These are phyloP conservation scores for Mylabris phalerata DNA, from an alignment of 1,140 invertebrate genomes.

Conservation along the genomic window DNA sequence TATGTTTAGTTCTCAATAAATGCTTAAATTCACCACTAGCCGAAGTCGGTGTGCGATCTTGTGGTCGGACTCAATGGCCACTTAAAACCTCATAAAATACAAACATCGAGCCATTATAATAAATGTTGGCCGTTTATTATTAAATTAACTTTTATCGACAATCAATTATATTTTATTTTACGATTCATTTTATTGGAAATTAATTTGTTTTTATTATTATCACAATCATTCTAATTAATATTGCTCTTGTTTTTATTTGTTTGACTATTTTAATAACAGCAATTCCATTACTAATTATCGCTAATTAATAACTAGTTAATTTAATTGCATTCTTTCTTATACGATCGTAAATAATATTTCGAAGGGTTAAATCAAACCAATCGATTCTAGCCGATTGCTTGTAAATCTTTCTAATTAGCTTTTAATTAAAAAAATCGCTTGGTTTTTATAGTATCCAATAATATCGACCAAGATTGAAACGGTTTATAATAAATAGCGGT, in stretches of 20 bases:
- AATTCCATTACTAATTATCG: slow-evolving; percentile 4
- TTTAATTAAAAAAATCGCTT: slow-evolving; percentile 12
- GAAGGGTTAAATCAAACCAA: too few species aligned
- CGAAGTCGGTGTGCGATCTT: slow-evolving; percentile 10
- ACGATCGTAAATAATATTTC: too few species aligned
- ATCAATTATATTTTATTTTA: slow-evolving; percentile 4
- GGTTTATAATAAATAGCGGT: slow-evolving; percentile 8
- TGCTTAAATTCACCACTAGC: background rate
- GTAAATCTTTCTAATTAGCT: slow-evolving; percentile 7
- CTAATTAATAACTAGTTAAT: too few species aligned
- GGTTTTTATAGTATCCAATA: background rate
- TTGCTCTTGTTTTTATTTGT: slow-evolving; percentile 3
- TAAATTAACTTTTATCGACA: slow-evolving; percentile 22
- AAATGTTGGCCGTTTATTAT: slow-evolving; percentile 5
- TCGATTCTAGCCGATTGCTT: too few species aligned
- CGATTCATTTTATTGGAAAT: too few species aligned
- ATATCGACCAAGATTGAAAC: background rate
- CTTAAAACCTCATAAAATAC: slow-evolving; percentile 23
- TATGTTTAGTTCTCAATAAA: too few species aligned
- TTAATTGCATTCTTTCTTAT: too few species aligned
- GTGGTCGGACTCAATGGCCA: slow-evolving; percentile 11
- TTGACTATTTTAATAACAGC: slow-evolving; percentile 9
- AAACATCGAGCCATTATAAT: slow-evolving; percentile 21
- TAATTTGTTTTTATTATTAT: too few species aligned
- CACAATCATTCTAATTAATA: too few species aligned